Conservation (phyloP, 2,888 invertebrate species). For the Anoplius nigerrimus region DNA sequence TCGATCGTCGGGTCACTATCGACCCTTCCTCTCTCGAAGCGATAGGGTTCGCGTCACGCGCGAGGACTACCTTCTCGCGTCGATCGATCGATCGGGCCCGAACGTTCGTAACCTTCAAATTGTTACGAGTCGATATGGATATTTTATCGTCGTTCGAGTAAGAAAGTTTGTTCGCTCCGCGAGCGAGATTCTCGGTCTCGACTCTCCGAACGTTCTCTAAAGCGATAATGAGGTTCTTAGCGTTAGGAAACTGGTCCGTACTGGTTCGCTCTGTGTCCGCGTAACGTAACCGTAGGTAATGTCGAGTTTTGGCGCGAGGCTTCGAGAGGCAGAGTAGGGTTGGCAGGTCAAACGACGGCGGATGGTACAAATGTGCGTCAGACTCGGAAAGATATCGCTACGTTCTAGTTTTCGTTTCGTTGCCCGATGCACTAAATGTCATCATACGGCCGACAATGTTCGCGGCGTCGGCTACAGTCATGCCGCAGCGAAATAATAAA, state of each 20-base stretch:
- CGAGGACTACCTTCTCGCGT: not conserved
- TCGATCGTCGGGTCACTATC: not conserved
- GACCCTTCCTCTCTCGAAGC: no score
- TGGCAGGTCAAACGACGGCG: no score
- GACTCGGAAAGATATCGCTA: no score
- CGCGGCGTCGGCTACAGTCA: no score
- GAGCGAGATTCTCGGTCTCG: not conserved
- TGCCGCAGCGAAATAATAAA: no score
- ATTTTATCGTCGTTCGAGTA: not conserved
- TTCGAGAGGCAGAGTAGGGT: not conserved
- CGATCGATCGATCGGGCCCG: not conserved
- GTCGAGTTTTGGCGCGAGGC: not conserved
- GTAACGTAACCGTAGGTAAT: slow-evolving; percentile 42
- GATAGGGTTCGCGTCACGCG: no score
- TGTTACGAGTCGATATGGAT: not conserved
- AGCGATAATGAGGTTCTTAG: slow-evolving; percentile 18
- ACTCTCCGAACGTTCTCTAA: slow-evolving; percentile 12
- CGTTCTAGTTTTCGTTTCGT: no score
- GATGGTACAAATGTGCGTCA: no score
- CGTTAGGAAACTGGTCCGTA: slow-evolving; percentile 34
- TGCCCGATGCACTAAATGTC: no score
- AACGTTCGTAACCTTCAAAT: not conserved
- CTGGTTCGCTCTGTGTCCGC: slow-evolving; percentile 41
- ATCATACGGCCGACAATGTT: no score
- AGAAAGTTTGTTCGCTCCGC: no score